These are phyloP conservation scores for Gobius niger DNA, from an alignment of 2,113 vertebrate species.

Conservation along the genomic window DNA sequence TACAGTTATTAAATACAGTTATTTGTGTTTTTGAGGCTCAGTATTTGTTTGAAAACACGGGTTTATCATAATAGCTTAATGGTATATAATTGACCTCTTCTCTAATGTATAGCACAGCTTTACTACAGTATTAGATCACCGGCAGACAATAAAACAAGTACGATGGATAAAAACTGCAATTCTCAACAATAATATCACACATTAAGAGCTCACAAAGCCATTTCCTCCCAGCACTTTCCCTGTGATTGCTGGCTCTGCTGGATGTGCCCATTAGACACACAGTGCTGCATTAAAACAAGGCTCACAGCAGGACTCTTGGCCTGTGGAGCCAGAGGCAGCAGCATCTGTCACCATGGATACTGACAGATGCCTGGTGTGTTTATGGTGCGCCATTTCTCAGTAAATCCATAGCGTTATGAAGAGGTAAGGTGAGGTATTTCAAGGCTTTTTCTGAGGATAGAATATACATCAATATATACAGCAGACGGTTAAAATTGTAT, in stretches of 20 bases:
- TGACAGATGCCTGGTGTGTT: slow-evolving; percentile 49
- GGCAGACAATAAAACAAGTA: neutral
- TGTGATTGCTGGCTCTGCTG: neutral
- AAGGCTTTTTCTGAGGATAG: neutral
- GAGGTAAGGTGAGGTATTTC: slow-evolving; percentile 6
- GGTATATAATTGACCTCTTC: no score
- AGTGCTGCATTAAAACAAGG: slow-evolving; percentile 14
- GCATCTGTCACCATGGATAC: slow-evolving; percentile 51
- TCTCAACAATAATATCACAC: neutral
- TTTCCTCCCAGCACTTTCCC: neutral
- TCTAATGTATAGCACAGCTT: no score
- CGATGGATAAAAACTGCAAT: neutral
- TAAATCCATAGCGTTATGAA: slow-evolving; percentile 32
- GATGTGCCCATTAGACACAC: slow-evolving; percentile 1
- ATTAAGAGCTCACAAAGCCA: neutral
- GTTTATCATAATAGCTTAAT: no score
- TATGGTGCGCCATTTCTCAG: slow-evolving; percentile 35
- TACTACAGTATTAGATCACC: no score
- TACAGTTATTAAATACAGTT: no score
- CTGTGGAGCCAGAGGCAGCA: slow-evolving; percentile 37
- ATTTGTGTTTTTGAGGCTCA: no score
- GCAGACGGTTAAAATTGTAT: neutral
- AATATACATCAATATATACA: neutral
- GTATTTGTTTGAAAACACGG: no score
- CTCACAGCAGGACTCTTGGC: slow-evolving; percentile 31